phyloP scores from a whole-genome alignment of 1,140 invertebrate genomes.

The Leptopilina clavipes region DNA sequence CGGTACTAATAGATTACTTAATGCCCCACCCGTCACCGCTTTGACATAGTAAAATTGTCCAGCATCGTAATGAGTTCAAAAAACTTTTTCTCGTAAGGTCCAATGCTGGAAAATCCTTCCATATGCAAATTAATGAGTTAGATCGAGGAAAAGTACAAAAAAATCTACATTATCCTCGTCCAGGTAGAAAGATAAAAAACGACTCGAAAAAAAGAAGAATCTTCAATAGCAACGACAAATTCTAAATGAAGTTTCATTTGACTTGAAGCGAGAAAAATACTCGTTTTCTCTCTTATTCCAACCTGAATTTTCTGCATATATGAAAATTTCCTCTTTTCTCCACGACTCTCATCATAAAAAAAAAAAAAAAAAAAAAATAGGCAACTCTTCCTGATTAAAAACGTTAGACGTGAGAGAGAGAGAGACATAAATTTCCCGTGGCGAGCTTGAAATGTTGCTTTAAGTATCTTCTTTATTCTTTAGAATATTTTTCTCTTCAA shows the following conservation, averaged over 20 bases:
- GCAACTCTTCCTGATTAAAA: slow-evolving; percentile 8
- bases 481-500: not conserved
- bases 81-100: not conserved
- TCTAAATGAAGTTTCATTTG: slow-evolving; percentile 29
- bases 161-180: not conserved
- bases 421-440: slow-evolving; percentile 33
- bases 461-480: not conserved
- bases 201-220: slow-evolving; percentile 1
- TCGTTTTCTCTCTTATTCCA: not conserved
- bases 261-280: slow-evolving; percentile 28
- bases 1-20: slow-evolving; percentile 6
- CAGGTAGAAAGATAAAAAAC: not conserved
- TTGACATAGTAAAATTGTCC: slow-evolving; percentile 13
- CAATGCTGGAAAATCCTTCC: not conserved
- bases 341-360: not conserved
- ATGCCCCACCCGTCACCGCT: not conserved
- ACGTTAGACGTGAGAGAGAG: slow-evolving; percentile 14
- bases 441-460: slow-evolving; percentile 22
- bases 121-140: slow-evolving; percentile 19
- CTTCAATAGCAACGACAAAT: slow-evolving; percentile 26
- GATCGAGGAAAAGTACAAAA: not conserved
- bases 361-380: slow-evolving; percentile 1
- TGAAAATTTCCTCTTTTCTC: not conserved
- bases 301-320: slow-evolving; percentile 17
- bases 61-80: not conserved